Evolutionary conservation across 2,113 vertebrate species (phyloP), one percentile per base, ranked within the genome.

Genomic region (Equus quagga): DNA sequence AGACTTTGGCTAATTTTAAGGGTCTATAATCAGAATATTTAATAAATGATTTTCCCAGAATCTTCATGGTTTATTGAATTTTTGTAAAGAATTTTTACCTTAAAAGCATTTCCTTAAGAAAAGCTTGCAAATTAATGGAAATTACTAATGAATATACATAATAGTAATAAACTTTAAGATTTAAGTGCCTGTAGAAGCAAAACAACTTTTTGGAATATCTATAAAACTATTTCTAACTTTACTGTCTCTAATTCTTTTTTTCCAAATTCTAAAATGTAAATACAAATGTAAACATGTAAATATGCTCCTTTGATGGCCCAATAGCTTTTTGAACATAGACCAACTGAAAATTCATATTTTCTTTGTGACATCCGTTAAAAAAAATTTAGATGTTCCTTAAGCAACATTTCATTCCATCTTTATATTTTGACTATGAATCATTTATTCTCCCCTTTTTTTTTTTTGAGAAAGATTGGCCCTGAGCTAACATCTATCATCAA

Each of bases 41-140:
- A 65, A 13, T 82, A 58, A 67, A 67, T 19, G 60, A 41, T 33
- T 65, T 54, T 46, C 54, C 88, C 51, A 96, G 36, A 64, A 41
- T 82, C 36, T 75, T 92, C 9, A 62, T 96, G 51, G 19, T 82
- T 76, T 89, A 33, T 51, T 89, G 23, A 82, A 36, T 51, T 84
- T 70, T 73, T 82, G 28, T 41, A 2, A 67, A 87, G 46, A 64
- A 21, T 60, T 78, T 83, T 91, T 82, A 94, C 15, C 24, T 88
- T 97, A 84, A 80, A 94, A 92, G 44, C 21, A 84, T 51, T 86
- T 95, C 41, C 84, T 65, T 72, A 76, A 54, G 24, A 88, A 91
- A 96, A 76, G 2, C 14, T 82, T 96, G 14, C 21, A 94, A 85
- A 91, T 84, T 84, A 65, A 83, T 85, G 36, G 58, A 85, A 70